Percentiles rank a stretch among this genome's conserved stretches.
Conservation (phyloP, 1,140 invertebrate species). For the Probaryconus sp. region DNA sequence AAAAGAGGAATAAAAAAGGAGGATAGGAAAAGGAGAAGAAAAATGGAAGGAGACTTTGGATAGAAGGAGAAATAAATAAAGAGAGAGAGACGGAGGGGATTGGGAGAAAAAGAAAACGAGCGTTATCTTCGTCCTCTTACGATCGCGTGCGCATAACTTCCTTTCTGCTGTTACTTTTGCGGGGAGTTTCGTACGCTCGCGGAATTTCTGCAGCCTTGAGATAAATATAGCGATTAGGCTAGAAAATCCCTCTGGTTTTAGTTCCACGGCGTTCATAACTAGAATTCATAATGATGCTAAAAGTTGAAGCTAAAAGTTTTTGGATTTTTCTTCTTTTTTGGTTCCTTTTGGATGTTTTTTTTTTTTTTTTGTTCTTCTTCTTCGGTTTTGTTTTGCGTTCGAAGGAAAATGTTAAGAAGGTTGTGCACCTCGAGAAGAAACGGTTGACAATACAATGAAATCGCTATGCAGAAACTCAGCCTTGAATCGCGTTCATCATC, state of each 20-base stretch:
- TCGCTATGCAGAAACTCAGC: conserved; percentile 45
- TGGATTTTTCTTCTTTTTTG: no score
- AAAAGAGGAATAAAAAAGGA: background rate
- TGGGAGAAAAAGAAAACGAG: conserved; percentile 2
- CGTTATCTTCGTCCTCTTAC: conserved; percentile 24
- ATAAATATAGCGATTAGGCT: conserved; percentile 56
- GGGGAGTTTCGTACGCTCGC: conserved; percentile 5
- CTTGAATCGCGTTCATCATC: conserved; percentile 50
- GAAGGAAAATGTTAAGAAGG: conserved; percentile 15
- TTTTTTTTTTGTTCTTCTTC: no score
- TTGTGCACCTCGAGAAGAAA: conserved; percentile 40
- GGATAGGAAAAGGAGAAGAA: background rate
- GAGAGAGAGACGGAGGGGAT: background rate
- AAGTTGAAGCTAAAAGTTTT: no score
- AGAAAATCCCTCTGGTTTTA: conserved; percentile 41
- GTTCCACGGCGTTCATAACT: conserved; percentile 1
- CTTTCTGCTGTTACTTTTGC: background rate
- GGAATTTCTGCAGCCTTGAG: conserved; percentile 50
- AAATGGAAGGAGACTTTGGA: background rate
- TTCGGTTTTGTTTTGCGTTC: no score
- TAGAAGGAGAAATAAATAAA: background rate
- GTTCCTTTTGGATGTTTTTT: no score
- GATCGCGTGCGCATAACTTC: conserved; percentile 46
- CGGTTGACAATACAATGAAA: conserved; percentile 47
- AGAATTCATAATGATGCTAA: conserved; percentile 18